A percentile compares a stretch with the other conserved stretches of the same genome.
Conservation (phyloP, 2,797 vertebrate species). For the Spinus pinus region DNA sequence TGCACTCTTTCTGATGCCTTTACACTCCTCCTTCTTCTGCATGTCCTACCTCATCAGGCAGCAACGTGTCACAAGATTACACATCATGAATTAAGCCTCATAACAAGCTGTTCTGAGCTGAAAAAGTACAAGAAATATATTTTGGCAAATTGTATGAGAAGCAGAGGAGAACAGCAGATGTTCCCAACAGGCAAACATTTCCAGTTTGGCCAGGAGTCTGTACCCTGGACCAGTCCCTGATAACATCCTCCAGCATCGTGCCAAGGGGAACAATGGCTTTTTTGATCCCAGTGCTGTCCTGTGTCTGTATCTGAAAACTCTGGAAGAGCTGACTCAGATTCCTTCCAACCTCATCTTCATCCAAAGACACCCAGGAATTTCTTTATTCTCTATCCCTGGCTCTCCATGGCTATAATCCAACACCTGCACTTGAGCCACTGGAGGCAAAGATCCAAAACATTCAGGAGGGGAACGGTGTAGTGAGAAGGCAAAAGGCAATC, state of each 20-base stretch:
- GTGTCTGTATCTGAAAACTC: not conserved
- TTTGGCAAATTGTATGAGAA: not conserved
- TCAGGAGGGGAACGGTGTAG: not conserved
- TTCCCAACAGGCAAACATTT: not conserved
- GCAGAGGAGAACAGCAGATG: conserved; percentile 13
- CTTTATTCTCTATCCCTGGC: not conserved
- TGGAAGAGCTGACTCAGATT: not conserved
- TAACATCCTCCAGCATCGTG: not conserved
- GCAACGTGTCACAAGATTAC: conserved; percentile 12
- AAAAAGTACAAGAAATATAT: not conserved
- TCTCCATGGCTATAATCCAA: not conserved
- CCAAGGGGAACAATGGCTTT: not conserved
- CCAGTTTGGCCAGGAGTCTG: conserved; percentile 12
- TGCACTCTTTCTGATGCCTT: not conserved
- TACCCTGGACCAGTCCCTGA: not conserved
- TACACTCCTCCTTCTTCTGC: not conserved
- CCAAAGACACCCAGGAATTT: not conserved
- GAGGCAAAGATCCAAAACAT: conserved; percentile 13
- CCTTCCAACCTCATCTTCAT: not conserved
- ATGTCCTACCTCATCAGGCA: conserved; percentile 24
- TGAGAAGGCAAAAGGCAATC: not conserved
- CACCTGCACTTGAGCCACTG: not conserved
- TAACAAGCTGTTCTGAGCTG: conserved; percentile 9
- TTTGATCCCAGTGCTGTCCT: not conserved
- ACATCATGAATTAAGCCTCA: not conserved